Base-by-base conservation (phyloP, 2,113 vertebrate species). In the Myrmecobius fasciatus region DNA sequence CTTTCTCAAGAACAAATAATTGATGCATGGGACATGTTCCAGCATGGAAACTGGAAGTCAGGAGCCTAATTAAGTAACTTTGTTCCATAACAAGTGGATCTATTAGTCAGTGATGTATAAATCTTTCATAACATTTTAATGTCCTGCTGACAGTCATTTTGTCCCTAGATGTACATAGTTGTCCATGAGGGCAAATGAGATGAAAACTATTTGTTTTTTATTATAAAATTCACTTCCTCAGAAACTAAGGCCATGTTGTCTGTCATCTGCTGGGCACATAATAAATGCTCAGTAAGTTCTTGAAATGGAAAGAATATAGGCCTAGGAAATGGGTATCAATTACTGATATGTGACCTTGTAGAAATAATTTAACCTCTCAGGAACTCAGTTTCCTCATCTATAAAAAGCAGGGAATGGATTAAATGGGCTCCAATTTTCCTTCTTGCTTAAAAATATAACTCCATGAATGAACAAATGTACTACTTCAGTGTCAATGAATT, bases 121-220 rank as follows among this genome's bases (percentile, higher is more conserved):
- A 98, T 98, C 89, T 98, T 98, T 97, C 97, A 98, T 98, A 97
- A 98, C 96, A 91, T 98, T 98, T 98, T 97, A 98, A 97, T 95
- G 89, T 98, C 54, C 95, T 93, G 94, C 94, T 98, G 97, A 90
- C 94, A 98, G 95, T 92, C 97, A 97, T 97, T 54, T 97, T 98
- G 93, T 97, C 83, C 92, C 96, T 11, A 95, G 92, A 94, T 94
- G 8, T 89, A 92, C 43, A 36, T 89, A 97, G 60, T 95, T 95
- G 96, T 93, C 67, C 20, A 31, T 56, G 46, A 47, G 92, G 93
- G 43, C 51, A 91, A 93, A 93, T 90, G 52, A 93, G 6, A 94
- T 95, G 96, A 93, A 96, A 36, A 67, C 60, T 83, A 83, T 83
- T 83, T 83, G n/a, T 83, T 83, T 83, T 43, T 43, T 83, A 22